A percentile compares a stretch with the other conserved stretches of the same genome.
phyloP scores from a whole-genome alignment of 2,113 vertebrate species.

The Cottus gobio region DNA sequence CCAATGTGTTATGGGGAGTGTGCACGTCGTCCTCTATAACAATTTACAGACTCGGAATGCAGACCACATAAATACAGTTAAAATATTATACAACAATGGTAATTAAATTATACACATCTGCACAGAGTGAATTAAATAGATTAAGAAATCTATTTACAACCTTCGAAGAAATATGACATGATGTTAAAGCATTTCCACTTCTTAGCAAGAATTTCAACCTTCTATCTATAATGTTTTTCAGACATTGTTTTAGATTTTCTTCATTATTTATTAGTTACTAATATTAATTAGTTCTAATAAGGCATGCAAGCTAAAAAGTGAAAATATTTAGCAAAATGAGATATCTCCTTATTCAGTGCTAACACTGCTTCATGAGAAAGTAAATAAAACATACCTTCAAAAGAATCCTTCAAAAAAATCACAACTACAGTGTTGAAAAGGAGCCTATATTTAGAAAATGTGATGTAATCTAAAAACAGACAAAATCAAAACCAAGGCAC shows the following conservation, averaged over 20 bases:
- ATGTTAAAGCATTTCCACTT: slow-evolving; percentile 68
- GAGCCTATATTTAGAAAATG: slow-evolving; percentile 38
- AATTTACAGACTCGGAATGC: slow-evolving; percentile 62
- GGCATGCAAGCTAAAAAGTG: slow-evolving; percentile 54
- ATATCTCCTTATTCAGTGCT: slow-evolving; percentile 55
- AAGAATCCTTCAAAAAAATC: not conserved
- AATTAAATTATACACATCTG: slow-evolving; percentile 71
- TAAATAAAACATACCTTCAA: slow-evolving; percentile 25
- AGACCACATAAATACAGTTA: slow-evolving; percentile 76
- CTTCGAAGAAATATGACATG: slow-evolving; percentile 50
- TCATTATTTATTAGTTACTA: not conserved
- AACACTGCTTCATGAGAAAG: slow-evolving; percentile 26
- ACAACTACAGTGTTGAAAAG: slow-evolving; percentile 51
- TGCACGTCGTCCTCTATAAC: slow-evolving; percentile 46
- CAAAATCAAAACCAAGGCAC: slow-evolving; percentile 75
- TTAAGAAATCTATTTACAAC: slow-evolving; percentile 63
- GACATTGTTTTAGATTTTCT: not conserved
- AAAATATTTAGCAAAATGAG: slow-evolving; percentile 62
- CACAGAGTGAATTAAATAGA: slow-evolving; percentile 66
- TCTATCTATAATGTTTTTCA: not conserved
- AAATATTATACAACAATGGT: slow-evolving; percentile 67
- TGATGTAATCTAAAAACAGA: slow-evolving; percentile 45
- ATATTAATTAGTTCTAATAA: not conserved
- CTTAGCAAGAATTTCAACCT: slow-evolving; percentile 11
- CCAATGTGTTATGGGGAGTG: slow-evolving; percentile 38